phyloP scores from a whole-genome alignment of 1,140 invertebrate genomes.

The Panonychus citri region DNA sequence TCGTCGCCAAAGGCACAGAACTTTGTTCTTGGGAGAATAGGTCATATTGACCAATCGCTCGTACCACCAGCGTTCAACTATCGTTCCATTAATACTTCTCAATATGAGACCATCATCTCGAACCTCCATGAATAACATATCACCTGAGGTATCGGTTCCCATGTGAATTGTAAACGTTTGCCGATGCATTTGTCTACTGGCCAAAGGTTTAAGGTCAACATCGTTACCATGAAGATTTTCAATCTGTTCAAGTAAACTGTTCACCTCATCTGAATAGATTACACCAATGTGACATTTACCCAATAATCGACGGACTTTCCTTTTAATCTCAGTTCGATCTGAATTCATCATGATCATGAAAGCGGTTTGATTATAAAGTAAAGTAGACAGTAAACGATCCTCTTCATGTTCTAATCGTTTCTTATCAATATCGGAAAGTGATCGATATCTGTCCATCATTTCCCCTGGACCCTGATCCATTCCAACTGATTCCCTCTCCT shows the following conservation, averaged over 20 bases:
- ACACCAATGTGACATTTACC: constrained; percentile 97
- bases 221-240: constrained; percentile 79
- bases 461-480: constrained; percentile 97
- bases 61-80: constrained; percentile 95
- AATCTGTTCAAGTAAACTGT: constrained; percentile 83
- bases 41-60: constrained; percentile 98
- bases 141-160: constrained; percentile 61
- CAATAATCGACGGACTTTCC: constrained; percentile 73
- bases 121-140: constrained; percentile 85
- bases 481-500: constrained; percentile 94
- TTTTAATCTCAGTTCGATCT: constrained; percentile 56
- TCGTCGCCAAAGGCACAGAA: constrained; percentile 51
- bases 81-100: constrained; percentile 71
- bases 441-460: constrained; percentile 66
- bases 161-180: constrained; percentile 95
- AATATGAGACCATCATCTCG: constrained; percentile 89
- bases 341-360: constrained; percentile 87
- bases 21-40: constrained; percentile 90
- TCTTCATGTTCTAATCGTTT: constrained; percentile 95
- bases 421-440: constrained; percentile 34
- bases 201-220: constrained; percentile 75
- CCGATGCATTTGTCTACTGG: constrained; percentile 62
- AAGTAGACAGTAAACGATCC: constrained; percentile 76
- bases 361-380: constrained; percentile 86
- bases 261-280: constrained; percentile 89